Evolutionary conservation across 2,888 invertebrate genomes (phyloP), one percentile per base, ranked within the genome.

Genomic region (Athalia rosae): DNA sequence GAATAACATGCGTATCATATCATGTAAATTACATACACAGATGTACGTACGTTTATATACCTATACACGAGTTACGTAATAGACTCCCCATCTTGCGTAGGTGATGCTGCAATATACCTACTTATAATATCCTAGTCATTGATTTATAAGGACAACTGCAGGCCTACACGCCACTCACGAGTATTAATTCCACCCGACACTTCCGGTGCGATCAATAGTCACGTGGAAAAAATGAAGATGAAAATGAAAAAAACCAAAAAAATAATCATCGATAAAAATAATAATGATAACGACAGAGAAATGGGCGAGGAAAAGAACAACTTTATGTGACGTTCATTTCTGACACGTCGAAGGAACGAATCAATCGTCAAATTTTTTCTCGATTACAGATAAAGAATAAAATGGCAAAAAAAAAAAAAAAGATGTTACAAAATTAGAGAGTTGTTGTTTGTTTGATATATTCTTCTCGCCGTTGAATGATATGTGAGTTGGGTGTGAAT

Each of bases 91-190:
- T 41, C 41, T n/a, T 48, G 67, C 67, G 67, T 67, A 50, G 67
- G 71, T 47, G 45, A 28, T 28, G 28, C 28, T 28, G 28, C 28
- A 28, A 28, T 28, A 28, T 28, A 28, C 28, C 0, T 28, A 28
- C 28, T 28, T 28, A 28, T 28, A 28, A 28, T 28, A 28, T 28
- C 71, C 58, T 71, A 43, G 58, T 59, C 71, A 71, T 71, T 71
- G 71, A 71, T 71, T 71, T 71, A 71, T 71, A 45, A 43, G 71
- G 41, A 71, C 71, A 71, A 71, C 71, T 71, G 28, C 28, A 28
- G 71, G 71, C 71, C 71, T 58, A 56, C 28, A 28, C 71, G 71
- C 58, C 15, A 13, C 48, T 58, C 15, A 58, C 45, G 45, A n/a
- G 56, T 71, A 59, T 71, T 71, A 71, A 71, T 71, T 59, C 45